Percentiles rank a stretch among this genome's conserved stretches.
Conservation (phyloP, 2,113 vertebrate genomes). For the Semicossyphus pulcher region DNA sequence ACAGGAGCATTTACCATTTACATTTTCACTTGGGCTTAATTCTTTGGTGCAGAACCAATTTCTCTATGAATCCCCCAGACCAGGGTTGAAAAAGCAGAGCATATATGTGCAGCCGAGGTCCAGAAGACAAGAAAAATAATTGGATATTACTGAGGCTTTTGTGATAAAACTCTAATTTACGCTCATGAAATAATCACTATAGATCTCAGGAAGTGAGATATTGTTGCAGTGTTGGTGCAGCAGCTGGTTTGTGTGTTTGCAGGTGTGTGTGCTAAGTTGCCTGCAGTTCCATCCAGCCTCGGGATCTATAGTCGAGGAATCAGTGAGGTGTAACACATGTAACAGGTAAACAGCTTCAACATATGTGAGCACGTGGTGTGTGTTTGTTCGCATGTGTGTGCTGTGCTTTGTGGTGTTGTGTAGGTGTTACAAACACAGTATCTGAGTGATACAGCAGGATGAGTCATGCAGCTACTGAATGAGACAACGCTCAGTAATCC, state of each 20-base stretch:
- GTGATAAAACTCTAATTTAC: not conserved
- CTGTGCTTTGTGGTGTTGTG: conserved; percentile 27
- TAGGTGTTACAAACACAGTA: conserved; percentile 70
- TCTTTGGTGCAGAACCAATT: conserved; percentile 70
- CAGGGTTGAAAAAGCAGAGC: not conserved
- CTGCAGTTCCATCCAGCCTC: not conserved
- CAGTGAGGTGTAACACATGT: conserved; percentile 38
- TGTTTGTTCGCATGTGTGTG: conserved; percentile 30
- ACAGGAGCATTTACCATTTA: conserved; percentile 42
- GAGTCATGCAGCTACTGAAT: conserved; percentile 79
- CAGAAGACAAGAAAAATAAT: not conserved
- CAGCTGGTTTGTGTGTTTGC: conserved; percentile 6
- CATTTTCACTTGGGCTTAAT: conserved; percentile 52
- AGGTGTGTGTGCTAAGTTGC: not conserved
- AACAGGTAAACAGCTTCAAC: conserved; percentile 21
- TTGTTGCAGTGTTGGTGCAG: not conserved
- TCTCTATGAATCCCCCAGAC: conserved; percentile 26
- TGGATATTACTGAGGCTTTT: not conserved
- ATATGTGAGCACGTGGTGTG: conserved; percentile 22
- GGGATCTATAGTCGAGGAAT: conserved; percentile 15
- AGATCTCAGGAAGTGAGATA: not conserved
- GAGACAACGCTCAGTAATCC: conserved; percentile 73
- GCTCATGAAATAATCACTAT: not conserved
- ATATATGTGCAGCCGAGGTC: conserved; percentile 1
- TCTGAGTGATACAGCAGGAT: conserved; percentile 76